Base-by-base conservation (phyloP, 30 jellyfish, hydroid and myxozoan genomes). In the Aurelia sp. region DNA sequence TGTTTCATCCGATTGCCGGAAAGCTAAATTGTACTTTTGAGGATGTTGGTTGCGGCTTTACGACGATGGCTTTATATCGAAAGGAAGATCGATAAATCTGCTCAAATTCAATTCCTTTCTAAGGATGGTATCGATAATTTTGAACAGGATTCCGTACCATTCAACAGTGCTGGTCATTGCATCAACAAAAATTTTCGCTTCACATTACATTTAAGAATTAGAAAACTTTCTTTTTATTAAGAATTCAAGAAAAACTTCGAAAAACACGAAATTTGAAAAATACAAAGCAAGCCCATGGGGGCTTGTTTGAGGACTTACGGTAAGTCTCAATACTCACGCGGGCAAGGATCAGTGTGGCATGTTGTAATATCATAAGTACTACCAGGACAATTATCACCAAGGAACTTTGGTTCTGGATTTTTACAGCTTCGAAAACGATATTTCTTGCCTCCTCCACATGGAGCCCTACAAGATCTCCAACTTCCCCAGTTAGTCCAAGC, bases 401-500 rank as follows among this genome's bases (percentile, higher is more conserved):
- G 81, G 52, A 71, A 84, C 30, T 65, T 72, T 44, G 82, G 86
- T 51, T 23, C 21, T 6, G 93, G 93, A 31, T 71, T 31, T 19
- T 66, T n/a, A 31, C 93, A 84, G 6, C 6, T 3, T 11, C 93
- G 93, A 47, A 31, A 62, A 13, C 93, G 86, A 44, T 31, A 84
- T 62, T 84, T 87, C 0, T 60, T 17, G 31, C 87, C 81, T 4
- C 76, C 74, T 13, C 82, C 82, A 20, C 93, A 84, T 16, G 93
- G 87, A 6, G 30, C 7, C 44, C 93, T 71, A 76, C 93, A 84
- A 13, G 18, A 33, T 41, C 81, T 21, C 93, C 93, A 84, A 22
- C 73, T 53, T 21, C 70, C 87, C 93, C 93, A 84, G 30, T 62
- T 11, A 13, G 82, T 59, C 93, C 93, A 84, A 3, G 74, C 82